Evolutionary conservation across 2,113 vertebrate genomes (phyloP), one percentile per base, ranked within the genome.

Genomic region (Dasyprocta punctata): DNA sequence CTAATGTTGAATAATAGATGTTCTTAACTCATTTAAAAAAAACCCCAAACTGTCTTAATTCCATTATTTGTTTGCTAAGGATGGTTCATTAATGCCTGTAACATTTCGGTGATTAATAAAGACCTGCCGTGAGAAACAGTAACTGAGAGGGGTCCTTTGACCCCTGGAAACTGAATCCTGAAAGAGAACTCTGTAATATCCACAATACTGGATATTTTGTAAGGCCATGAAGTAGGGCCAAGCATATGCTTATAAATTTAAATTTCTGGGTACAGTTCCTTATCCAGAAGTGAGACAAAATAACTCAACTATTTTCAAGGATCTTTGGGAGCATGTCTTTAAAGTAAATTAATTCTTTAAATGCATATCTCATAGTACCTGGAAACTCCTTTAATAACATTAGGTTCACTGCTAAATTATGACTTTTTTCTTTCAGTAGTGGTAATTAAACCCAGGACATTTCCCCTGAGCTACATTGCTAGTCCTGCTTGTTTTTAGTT

Each of bases 271-370:
- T 81, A 33, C 33, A 92, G 82, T 92, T 89, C 58, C 3, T 69
- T 71, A 86, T 56, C 60, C 47, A 67, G 36, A 93, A 94, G 41
- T 58, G 56, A 96, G 24, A 86, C 28, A 89, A 75, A 91, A 54
- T 58, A 95, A 77, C 33, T 78, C 80, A 86, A 61, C 41, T 95
- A 3, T 95, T 95, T 56, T 30, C 71, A 86, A 44, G 60, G 19
- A 77, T 90, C 90, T 82, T 92, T 93, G 49, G 10, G 16, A 95
- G 44, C 44, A 49, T 93, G n/a, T 78, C 83, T 96, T 86, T 89
- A 82, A 97, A 96, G n/a, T 58, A 94, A 95, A 95, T 90, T 89
- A 94, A 92, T 91, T 54, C 44, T 94, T 94, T 91, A 92, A 96
- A 83, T 94, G 52, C 63, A 83, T 83, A 28, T n/a, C 63, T n/a